These are phyloP conservation scores for Deilephila elpenor DNA, from an alignment of 2,888 invertebrate species.

Conservation along the genomic window DNA sequence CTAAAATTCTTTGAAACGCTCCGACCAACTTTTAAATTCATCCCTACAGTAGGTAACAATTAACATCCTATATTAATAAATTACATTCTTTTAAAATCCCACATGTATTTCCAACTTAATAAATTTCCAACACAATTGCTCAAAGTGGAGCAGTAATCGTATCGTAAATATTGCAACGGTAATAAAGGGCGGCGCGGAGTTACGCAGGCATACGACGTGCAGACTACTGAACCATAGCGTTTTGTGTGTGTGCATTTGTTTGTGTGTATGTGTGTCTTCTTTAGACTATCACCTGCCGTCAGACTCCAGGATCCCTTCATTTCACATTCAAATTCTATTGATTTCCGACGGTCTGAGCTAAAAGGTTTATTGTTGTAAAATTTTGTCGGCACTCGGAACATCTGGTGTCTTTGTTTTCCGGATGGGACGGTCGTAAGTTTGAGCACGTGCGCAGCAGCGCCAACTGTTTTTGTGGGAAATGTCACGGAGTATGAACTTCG, in stretches of 20 bases:
- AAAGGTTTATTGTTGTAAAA: slow-evolving; percentile 54
- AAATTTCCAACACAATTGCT: not conserved
- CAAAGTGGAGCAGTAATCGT: slow-evolving; percentile 59
- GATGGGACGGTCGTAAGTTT: slow-evolving; percentile 45
- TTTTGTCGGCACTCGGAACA: slow-evolving; percentile 59
- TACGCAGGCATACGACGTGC: slow-evolving; percentile 50
- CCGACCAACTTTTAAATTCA: no score
- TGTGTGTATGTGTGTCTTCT: slow-evolving; percentile 41
- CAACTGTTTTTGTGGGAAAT: slow-evolving; percentile 9
- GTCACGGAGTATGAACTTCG: not conserved
- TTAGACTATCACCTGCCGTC: slow-evolving; percentile 44
- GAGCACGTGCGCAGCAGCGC: slow-evolving; percentile 65
- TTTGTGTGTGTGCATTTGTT: slow-evolving; percentile 40
- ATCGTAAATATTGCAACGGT: slow-evolving; percentile 47
- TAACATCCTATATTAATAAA: no score
- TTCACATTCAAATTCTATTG: slow-evolving; percentile 57
- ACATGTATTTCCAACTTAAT: no score
- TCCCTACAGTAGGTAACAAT: no score
- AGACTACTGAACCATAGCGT: slow-evolving; percentile 40
- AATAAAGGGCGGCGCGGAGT: slow-evolving; percentile 62
- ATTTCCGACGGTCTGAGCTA: slow-evolving; percentile 53
- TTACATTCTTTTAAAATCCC: no score
- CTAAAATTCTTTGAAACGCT: no score
- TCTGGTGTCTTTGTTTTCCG: slow-evolving; percentile 67
- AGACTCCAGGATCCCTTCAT: slow-evolving; percentile 46